Conservation (phyloP, 2,797 vertebrate genomes). For the Alfaro cultratus region DNA sequence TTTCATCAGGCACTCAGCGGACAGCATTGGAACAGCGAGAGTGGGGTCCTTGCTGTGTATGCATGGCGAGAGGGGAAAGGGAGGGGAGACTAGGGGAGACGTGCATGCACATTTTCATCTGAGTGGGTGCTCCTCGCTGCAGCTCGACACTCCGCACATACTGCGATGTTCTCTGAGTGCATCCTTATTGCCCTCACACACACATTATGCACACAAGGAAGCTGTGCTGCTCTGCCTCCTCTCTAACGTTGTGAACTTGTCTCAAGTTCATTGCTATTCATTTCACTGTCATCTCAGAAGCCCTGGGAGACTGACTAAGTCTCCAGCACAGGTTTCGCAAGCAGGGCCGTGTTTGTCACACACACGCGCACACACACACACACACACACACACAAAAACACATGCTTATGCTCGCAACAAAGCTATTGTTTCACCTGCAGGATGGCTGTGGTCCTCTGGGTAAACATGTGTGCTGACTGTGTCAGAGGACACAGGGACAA, state of each 20-base stretch:
- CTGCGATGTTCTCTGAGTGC: slow-evolving; percentile 62
- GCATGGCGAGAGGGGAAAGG: slow-evolving; percentile 49
- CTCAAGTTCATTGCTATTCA: slow-evolving; percentile 76
- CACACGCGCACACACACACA: slow-evolving; percentile 12
- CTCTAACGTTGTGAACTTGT: slow-evolving; percentile 65
- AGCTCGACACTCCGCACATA: slow-evolving; percentile 51
- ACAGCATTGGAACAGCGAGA: slow-evolving; percentile 66
- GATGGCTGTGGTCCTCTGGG: slow-evolving; percentile 58
- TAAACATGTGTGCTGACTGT: slow-evolving; percentile 61
- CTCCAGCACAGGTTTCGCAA: slow-evolving; percentile 47
- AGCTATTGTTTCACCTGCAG: slow-evolving; percentile 65
- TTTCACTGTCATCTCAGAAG: slow-evolving; percentile 67
- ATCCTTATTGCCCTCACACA: slow-evolving; percentile 36
- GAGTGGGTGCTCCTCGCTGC: slow-evolving; percentile 58
- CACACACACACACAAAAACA: slow-evolving; percentile 18
- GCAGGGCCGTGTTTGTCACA: slow-evolving; percentile 50
- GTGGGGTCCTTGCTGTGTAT: slow-evolving; percentile 76
- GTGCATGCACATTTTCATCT: slow-evolving; percentile 62
- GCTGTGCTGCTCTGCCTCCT: slow-evolving; percentile 45
- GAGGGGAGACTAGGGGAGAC: slow-evolving; percentile 40
- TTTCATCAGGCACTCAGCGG: slow-evolving; percentile 79
- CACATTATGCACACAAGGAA: slow-evolving; percentile 17
- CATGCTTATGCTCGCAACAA: slow-evolving; percentile 26
- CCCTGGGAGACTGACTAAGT: slow-evolving; percentile 58
- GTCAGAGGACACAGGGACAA: slow-evolving; percentile 56